phyloP scores from a whole-genome alignment of 2,113 vertebrate species.

The Sisor rabdophorus region DNA sequence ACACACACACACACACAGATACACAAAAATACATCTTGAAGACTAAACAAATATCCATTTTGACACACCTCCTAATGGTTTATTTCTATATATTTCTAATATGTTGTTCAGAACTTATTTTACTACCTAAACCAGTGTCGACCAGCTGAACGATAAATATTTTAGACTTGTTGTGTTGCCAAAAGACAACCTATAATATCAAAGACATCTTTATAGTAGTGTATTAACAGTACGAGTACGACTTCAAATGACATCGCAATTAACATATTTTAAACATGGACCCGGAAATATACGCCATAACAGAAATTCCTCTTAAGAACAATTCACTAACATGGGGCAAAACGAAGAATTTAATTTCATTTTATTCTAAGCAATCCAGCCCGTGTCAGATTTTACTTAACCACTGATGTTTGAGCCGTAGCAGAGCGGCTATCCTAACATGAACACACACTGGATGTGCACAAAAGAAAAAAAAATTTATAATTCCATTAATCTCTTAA shows the following conservation, averaged over 20 bases:
- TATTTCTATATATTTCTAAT: not conserved
- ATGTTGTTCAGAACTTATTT: not conserved
- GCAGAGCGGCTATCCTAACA: conserved; percentile 15
- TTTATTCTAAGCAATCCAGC: not conserved
- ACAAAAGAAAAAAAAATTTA: conserved; percentile 7
- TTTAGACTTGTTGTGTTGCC: conserved; percentile 30
- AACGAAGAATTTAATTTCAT: not conserved
- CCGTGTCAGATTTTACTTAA: not conserved
- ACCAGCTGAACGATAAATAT: conserved; percentile 19
- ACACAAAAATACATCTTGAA: conserved; percentile 24
- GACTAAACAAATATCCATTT: not conserved
- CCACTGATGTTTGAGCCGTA: not conserved
- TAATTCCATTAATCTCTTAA: conserved; percentile 34
- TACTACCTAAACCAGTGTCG: not conserved
- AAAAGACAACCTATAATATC: conserved; percentile 25
- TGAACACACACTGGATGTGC: conserved; percentile 20
- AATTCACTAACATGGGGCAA: not conserved
- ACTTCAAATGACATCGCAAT: conserved; percentile 43
- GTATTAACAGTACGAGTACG: conserved; percentile 35
- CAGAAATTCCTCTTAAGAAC: not conserved
- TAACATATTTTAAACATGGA: conserved; percentile 20
- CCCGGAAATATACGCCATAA: no score
- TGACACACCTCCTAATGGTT: not conserved
- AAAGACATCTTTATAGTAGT: conserved; percentile 30
- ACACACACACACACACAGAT: conserved; percentile 38